phyloP scores from a whole-genome alignment of 2,888 invertebrate species.

The Euphydryas editha region DNA sequence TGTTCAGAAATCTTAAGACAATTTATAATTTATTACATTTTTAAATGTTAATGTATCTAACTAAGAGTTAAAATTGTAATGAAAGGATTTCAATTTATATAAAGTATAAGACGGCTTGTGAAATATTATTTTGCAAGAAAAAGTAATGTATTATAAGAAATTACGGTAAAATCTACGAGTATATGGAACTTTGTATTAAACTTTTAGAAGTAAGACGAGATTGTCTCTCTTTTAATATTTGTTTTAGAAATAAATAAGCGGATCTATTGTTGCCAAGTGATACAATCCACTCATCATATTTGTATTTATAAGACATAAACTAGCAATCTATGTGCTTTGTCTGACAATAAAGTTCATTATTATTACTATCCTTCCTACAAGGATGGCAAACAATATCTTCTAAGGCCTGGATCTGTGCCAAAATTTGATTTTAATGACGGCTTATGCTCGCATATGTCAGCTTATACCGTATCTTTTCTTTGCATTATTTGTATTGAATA shows the following conservation, averaged over 20 bases:
- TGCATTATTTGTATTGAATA: constrained; percentile 44
- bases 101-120: background rate
- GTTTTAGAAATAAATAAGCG: background rate
- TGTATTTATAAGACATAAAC: constrained; percentile 50
- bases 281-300: constrained; percentile 46
- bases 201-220: background rate
- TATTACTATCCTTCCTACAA: constrained; percentile 62
- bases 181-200: background rate
- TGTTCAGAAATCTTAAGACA: background rate
- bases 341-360: constrained; percentile 44
- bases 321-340: constrained; percentile 54
- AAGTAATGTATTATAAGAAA: background rate
- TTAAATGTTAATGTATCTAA: background rate
- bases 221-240: background rate
- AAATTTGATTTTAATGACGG: constrained; percentile 81
- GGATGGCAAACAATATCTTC: constrained; percentile 74
- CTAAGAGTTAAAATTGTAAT: background rate
- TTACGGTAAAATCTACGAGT: background rate
- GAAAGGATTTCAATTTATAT: too few species aligned
- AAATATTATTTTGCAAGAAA: background rate
- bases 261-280: constrained; percentile 17
- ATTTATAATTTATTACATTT: background rate
- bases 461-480: constrained; percentile 59
- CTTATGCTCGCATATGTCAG: constrained; percentile 73
- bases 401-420: constrained; percentile 72